Conservation (phyloP, 1,140 invertebrate genomes). For the Neomicropteryx cornuta region DNA sequence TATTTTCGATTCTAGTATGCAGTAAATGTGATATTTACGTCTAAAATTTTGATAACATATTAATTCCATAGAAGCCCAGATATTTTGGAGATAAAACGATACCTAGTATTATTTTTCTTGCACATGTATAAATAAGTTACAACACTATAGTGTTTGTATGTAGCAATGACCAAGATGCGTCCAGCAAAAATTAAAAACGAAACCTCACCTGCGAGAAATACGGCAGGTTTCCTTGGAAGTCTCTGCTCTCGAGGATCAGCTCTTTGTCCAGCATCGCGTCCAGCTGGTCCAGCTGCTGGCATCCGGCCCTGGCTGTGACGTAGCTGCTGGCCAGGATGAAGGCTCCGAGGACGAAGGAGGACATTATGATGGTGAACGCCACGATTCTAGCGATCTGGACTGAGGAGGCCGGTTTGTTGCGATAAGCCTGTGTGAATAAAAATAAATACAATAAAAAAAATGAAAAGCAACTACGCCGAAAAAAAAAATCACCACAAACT, state of each 20-base stretch:
- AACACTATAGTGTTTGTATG: too few species aligned
- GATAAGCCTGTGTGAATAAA: constrained; percentile 58
- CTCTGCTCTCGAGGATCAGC: constrained; percentile 46
- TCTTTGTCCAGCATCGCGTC: constrained; percentile 51
- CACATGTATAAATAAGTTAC: too few species aligned
- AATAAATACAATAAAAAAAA: too few species aligned
- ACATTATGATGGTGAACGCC: constrained; percentile 63
- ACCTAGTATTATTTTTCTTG: too few species aligned
- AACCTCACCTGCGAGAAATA: constrained; percentile 28
- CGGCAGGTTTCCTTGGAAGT: too few species aligned
- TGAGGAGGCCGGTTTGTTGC: constrained; percentile 53
- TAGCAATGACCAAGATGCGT: too few species aligned
- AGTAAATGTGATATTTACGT: too few species aligned
- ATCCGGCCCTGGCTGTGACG: constrained; percentile 63
- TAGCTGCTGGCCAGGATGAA: constrained; percentile 72
- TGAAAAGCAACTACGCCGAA: neutral
- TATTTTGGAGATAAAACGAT: too few species aligned
- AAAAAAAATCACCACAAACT: neutral
- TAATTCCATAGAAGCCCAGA: too few species aligned
- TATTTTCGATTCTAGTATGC: too few species aligned
- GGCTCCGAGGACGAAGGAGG: constrained; percentile 62
- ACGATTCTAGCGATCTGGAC: constrained; percentile 74
- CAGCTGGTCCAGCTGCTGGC: constrained; percentile 52
- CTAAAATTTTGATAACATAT: too few species aligned
- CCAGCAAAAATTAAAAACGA: neutral